Conservation (phyloP, 2,888 invertebrate genomes). For the Macaria liturata region DNA sequence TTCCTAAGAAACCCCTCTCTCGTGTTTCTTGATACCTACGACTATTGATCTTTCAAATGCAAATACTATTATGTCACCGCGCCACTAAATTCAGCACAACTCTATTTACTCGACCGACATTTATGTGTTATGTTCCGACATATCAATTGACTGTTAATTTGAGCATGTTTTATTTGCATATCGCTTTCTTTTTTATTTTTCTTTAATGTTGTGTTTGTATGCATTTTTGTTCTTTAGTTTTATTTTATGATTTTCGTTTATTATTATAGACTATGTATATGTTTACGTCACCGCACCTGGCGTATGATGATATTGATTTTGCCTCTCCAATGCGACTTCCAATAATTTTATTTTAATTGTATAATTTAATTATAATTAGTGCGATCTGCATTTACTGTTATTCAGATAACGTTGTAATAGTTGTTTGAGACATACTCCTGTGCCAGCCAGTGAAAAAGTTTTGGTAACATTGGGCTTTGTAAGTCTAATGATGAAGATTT, state of each 20-base stretch:
- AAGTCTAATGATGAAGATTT: constrained; percentile 61
- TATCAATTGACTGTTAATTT: constrained; percentile 40
- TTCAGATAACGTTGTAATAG: constrained; percentile 71
- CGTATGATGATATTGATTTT: constrained; percentile 65
- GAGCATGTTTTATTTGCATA: constrained; percentile 73
- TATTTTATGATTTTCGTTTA: constrained; percentile 69
- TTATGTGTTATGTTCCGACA: constrained; percentile 37
- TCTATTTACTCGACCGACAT: constrained; percentile 52
- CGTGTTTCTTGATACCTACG: constrained; percentile 54
- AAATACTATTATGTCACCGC: constrained; percentile 63
- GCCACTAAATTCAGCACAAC: constrained; percentile 48
- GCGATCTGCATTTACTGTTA: constrained; percentile 81
- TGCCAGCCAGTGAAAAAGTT: constrained; percentile 75
- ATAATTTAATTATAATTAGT: constrained; percentile 78
- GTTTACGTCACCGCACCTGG: constrained; percentile 56
- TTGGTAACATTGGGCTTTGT: constrained; percentile 54
- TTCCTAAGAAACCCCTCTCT: constrained; percentile 57
- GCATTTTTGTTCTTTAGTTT: constrained; percentile 79
- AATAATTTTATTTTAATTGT: constrained; percentile 78
- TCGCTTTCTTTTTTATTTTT: constrained; percentile 66
- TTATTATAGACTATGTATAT: constrained; percentile 56
- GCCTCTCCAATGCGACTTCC: constrained; percentile 79
- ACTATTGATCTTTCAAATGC: constrained; percentile 71
- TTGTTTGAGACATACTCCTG: constrained; percentile 71
- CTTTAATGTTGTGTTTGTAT: constrained; percentile 80